Conservation (phyloP, 1,140 invertebrate genomes). For the Ectropis grisescens region DNA sequence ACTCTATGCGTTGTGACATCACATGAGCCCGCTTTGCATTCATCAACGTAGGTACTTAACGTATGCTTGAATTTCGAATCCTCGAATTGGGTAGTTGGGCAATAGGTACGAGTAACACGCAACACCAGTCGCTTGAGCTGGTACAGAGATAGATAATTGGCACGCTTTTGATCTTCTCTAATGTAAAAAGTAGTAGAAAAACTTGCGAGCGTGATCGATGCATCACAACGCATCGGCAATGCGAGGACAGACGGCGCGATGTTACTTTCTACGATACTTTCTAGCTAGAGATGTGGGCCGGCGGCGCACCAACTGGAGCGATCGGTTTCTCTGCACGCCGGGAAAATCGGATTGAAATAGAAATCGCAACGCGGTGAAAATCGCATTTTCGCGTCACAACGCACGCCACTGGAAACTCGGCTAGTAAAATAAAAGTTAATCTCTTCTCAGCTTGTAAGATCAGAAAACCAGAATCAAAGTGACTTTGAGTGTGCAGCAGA, state of each 20-base stretch:
- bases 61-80: too few species aligned
- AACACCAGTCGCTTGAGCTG: too few species aligned
- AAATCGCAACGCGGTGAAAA: conserved; percentile 61
- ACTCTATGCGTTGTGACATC: conserved; percentile 20
- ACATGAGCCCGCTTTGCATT: conserved; percentile 10
- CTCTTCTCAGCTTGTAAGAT: too few species aligned
- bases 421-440: too few species aligned
- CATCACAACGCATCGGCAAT: conserved; percentile 49
- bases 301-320: conserved; percentile 58
- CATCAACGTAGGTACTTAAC: too few species aligned
- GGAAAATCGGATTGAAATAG: conserved; percentile 68
- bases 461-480: too few species aligned
- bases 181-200: conserved; percentile 35
- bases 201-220: conserved; percentile 52
- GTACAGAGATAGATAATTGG: conserved; percentile 9
- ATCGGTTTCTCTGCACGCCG: conserved; percentile 63
- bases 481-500: too few species aligned
- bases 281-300: conserved; percentile 67
- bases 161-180: conserved; percentile 1
- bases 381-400: conserved; percentile 55
- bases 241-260: conserved; percentile 49
- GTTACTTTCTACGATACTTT: conserved; percentile 69
- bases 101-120: too few species aligned
- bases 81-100: too few species aligned
- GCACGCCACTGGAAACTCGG: conserved; percentile 43